A percentile compares a stretch with the other conserved stretches of the same genome.
Conservation (phyloP, 2,888 invertebrate genomes). For the Tinea pellionella region DNA sequence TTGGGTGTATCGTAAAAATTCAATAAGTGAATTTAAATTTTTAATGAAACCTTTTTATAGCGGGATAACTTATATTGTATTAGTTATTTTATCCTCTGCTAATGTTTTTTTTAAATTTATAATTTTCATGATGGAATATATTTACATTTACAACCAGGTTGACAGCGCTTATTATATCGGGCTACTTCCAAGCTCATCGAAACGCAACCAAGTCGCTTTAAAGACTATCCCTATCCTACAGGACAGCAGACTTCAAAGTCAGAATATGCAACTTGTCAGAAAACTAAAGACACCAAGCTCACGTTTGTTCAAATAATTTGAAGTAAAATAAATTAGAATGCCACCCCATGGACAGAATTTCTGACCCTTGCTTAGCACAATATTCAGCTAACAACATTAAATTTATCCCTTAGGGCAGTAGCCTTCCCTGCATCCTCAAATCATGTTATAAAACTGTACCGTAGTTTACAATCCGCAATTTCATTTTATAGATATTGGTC, state of each 20-base stretch:
- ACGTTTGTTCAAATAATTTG: neutral
- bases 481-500: constrained; percentile 50
- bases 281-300: neutral
- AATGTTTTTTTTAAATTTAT: too few species aligned
- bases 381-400: constrained; percentile 61
- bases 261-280: too few species aligned
- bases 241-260: too few species aligned
- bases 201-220: too few species aligned
- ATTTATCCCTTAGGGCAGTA: constrained; percentile 46
- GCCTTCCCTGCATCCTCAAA: constrained; percentile 55
- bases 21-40: neutral
- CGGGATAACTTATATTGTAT: neutral
- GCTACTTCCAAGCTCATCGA: too few species aligned
- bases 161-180: too few species aligned
- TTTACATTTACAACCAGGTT: too few species aligned
- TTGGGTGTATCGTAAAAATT: neutral
- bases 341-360: constrained; percentile 38
- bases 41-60: neutral
- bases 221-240: too few species aligned
- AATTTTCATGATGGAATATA: too few species aligned
- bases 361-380: constrained; percentile 39
- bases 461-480: constrained; percentile 51
- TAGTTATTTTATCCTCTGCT: neutral
- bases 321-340: neutral
- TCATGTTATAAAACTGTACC: constrained; percentile 45